Conservation (phyloP, 1,140 invertebrate species). For the Hirudo medicinalis region DNA sequence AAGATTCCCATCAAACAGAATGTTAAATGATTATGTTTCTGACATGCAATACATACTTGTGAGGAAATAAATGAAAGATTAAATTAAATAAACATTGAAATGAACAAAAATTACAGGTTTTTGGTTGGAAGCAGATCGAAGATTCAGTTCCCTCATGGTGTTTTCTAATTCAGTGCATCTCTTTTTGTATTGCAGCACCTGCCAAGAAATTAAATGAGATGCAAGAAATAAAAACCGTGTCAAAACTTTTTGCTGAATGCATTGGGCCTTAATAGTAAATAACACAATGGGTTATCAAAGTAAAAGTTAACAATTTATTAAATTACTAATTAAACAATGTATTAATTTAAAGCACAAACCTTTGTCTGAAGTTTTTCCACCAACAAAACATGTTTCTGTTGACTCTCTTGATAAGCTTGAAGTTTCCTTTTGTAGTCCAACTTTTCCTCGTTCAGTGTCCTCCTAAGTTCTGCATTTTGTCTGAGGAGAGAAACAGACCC, state of each 20-base stretch:
- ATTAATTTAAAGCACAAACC: background rate
- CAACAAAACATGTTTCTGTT: background rate
- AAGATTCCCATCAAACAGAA: no score
- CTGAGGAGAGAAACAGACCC: background rate
- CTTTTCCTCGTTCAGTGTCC: background rate
- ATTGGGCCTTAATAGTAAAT: no score
- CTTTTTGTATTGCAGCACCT: slow-evolving; percentile 7
- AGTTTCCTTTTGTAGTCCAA: slow-evolving; percentile 8
- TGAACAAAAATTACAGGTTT: no score
- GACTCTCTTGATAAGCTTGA: background rate
- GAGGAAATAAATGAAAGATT: no score
- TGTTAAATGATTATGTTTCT: no score
- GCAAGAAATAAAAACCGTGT: background rate
- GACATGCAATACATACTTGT: no score
- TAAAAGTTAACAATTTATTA: no score
- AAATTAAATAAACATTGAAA: no score
- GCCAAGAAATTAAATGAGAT: background rate
- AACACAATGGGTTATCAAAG: no score
- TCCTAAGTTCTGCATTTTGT: background rate
- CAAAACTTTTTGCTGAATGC: background rate
- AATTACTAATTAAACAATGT: no score
- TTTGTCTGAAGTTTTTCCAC: slow-evolving; percentile 1
- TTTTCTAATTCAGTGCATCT: slow-evolving; percentile 8
- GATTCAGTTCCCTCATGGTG: background rate
- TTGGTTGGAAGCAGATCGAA: no score